Base-by-base conservation (phyloP, 37 sponge, comb jelly and placozoan species). In the Eunapius fragilis region DNA sequence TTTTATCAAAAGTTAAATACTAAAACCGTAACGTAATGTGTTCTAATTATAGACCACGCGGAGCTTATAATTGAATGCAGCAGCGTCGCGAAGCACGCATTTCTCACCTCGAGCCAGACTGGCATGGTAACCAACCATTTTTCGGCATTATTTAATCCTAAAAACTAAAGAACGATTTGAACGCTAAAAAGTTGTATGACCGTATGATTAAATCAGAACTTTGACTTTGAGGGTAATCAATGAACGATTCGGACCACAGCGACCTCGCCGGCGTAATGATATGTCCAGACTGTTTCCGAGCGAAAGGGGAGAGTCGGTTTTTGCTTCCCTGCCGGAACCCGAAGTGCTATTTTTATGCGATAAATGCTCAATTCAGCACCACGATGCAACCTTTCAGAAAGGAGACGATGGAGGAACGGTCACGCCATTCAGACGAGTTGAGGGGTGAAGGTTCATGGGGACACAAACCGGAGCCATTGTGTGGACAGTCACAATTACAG, bases 251-350 rank as follows among this genome's bases (percentile, higher is more conserved):
- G 58, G 58, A 58, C 14, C 58, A 33, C 31, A 72, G 73, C 28
- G 73, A 72, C 22, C 1, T 31, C 73, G 25, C 73, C 13, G 77
- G 25, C 22, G 10, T 17, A 34, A 35, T 87, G 86, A 70, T 86
- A 33, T 86, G 86, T 49, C 75, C 73, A 25, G 87, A 80, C 19
- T 87, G 80, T 74, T 87, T 87, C 36, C 74, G 75, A 41, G 24
- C 81, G 33, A 72, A 87, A 38, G 79, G 86, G n/a, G 86, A 77
- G 26, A 68, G 37, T 19, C 71, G 70, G 23, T 32, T 84, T n/a
- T 70, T 9, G 48, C 14, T 70, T 12, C 72, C 78, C 31, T 86
- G 86, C 47, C 79, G 78, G 37, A 86, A 86, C 41, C 79, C 86
- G 13, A 86, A 71, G 72, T 86, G 86, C 69, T 48, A 86, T 34